phyloP scores from a whole-genome alignment of 2,888 invertebrate genomes.

The Tinea semifulvella region DNA sequence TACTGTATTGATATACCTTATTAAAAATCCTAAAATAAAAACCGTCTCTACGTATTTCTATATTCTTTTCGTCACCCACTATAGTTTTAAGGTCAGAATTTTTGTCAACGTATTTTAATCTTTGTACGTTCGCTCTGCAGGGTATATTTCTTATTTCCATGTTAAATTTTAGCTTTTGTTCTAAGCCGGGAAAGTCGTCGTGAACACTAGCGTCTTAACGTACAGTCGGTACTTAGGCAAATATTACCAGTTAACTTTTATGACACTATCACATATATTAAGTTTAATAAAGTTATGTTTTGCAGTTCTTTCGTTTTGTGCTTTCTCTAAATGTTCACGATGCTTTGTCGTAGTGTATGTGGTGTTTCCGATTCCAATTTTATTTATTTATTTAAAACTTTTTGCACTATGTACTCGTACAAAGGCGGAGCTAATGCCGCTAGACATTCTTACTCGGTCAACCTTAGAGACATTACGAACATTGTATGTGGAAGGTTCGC shows the following conservation, averaged over 20 bases:
- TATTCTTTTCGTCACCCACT: constrained; percentile 35
- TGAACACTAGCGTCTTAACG: constrained; percentile 14
- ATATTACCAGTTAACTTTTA: constrained; percentile 55
- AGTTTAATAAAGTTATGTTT: constrained; percentile 46
- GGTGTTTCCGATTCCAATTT: no score
- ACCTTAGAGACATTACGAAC: no score
- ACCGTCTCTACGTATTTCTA: constrained; percentile 21
- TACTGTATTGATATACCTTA: no score
- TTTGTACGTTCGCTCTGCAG: constrained; percentile 26
- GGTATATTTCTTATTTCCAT: constrained; percentile 25
- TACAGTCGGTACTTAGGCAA: constrained; percentile 44
- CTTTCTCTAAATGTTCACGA: background rate
- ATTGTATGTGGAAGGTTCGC: no score
- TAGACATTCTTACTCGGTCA: no score
- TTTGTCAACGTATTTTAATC: constrained; percentile 27
- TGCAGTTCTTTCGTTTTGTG: constrained; percentile 23
- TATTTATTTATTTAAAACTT: no score
- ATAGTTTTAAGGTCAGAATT: constrained; percentile 34
- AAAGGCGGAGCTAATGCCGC: no score
- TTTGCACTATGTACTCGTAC: no score
- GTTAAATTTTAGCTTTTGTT: constrained; percentile 37
- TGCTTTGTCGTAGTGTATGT: background rate
- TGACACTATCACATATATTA: constrained; percentile 49
- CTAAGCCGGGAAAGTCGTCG: constrained; percentile 32
- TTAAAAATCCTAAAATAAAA: constrained; percentile 3